Base-by-base conservation (phyloP, 2,797 vertebrate species). In the Botia kubotai region DNA sequence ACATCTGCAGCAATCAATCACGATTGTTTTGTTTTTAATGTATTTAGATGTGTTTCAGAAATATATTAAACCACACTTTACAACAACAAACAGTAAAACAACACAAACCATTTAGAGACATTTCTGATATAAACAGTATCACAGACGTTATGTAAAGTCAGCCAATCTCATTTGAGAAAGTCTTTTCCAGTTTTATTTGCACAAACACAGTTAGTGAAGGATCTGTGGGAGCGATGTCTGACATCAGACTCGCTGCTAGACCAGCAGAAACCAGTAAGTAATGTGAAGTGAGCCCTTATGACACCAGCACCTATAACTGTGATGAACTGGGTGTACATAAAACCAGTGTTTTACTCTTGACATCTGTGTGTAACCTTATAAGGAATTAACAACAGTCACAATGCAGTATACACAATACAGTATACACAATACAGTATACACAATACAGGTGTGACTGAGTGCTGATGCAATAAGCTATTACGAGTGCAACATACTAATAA, bases 371-470 rank as follows among this genome's bases (percentile, higher is more conserved):
- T 53, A 50, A 33, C 68, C 77, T 63, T 79, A 71, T 79, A 71
- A 52, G 77, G 68, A 79, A 50, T 71, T 63, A 5, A 0, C 10
- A 60, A 60, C n/a, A 21, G 52, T 60, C n/a, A n/a, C n/a, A n/a
- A n/a, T n/a, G n/a, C n/a, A n/a, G n/a, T n/a, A n/a, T n/a, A n/a
- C n/a, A n/a, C n/a, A n/a, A n/a, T n/a, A n/a, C n/a, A n/a, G n/a
- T n/a, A n/a, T n/a, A n/a, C 10, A 33, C 29, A 63, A 63, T 16
- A 63, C 62, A 78, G 60, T 70, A 36, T 43, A 52, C 43, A 71
- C 67, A 79, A 62, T 60, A n/a, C 2, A 79, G 77, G 57, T 23
- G 77, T 71, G 77, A 79, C 77, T 62, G 26, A 33, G 60, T 50
- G 4, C 26, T 79, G 77, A 79, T 71, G 77, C 68, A 79, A 79